Percentiles rank a stretch among this genome's conserved stretches.
Evolutionary conservation across 2,113 vertebrate species (phyloP).

Genomic region (Nycticorax nycticorax): DNA sequence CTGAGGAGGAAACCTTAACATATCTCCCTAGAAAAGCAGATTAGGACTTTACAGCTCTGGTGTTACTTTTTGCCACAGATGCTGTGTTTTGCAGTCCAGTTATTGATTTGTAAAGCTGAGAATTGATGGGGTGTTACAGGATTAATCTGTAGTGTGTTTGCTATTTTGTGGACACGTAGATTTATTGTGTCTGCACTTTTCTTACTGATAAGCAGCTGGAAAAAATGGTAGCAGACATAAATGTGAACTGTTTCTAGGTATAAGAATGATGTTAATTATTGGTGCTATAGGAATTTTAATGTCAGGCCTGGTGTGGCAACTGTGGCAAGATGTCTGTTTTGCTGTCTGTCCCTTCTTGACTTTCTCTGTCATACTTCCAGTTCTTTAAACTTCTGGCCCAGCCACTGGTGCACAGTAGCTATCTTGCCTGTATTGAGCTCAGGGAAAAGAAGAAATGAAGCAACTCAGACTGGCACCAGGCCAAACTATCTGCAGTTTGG

Average conservation of each 20-base stretch:
- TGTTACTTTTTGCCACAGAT: neutral
- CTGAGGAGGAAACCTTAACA: neutral
- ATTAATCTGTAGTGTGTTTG: neutral
- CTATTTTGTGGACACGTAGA: neutral
- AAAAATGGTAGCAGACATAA: neutral
- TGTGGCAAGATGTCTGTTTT: neutral
- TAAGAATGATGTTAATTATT: neutral
- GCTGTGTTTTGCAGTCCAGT: neutral
- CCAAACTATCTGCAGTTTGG: slow-evolving; percentile 29
- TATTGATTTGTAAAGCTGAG: neutral
- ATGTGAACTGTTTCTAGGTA: neutral
- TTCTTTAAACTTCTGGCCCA: neutral
- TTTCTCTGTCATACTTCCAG: neutral
- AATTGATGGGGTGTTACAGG: slow-evolving; percentile 9
- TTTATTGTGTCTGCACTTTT: neutral
- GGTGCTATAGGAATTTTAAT: neutral
- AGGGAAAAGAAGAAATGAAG: neutral
- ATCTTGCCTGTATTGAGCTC: neutral
- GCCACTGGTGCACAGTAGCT: neutral
- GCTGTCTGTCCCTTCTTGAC: neutral
- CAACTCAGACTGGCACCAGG: neutral
- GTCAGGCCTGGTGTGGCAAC: neutral
- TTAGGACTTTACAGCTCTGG: neutral
- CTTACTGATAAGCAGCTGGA: neutral
- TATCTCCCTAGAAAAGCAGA: neutral